Conservation (phyloP, 1,140 invertebrate species). For the Drosophila nannoptera region DNA sequence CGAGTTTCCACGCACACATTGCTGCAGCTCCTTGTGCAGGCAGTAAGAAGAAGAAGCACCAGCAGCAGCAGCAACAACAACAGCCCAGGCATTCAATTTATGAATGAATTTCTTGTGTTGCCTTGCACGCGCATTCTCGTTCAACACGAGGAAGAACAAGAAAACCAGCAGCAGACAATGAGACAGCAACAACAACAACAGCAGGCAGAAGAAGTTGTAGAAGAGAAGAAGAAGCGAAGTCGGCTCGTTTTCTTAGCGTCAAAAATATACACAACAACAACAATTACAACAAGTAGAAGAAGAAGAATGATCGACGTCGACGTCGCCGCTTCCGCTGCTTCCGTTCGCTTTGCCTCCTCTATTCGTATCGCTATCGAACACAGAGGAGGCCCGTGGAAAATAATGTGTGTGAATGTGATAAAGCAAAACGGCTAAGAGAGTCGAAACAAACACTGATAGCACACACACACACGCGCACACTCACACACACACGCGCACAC, state of each 20-base stretch:
- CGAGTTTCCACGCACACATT: conserved; percentile 55
- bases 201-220: conserved; percentile 15
- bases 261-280: conserved; percentile 43
- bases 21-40: conserved; percentile 24
- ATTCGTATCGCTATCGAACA: conserved; percentile 50
- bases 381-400: conserved; percentile 25
- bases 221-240: conserved; percentile 21
- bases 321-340: conserved; percentile 75
- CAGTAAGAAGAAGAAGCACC: too few relatives aligned
- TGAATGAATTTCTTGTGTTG: conserved; percentile 79
- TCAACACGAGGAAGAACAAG: conserved; percentile 29
- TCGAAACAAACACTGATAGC: conserved; percentile 4
- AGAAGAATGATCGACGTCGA: conserved; percentile 47
- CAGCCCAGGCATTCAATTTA: conserved; percentile 64
- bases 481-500: too few relatives aligned
- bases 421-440: conserved; percentile 25
- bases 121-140: conserved; percentile 68
- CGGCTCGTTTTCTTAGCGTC: conserved; percentile 52
- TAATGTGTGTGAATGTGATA: conserved; percentile 42
- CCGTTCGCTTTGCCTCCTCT: conserved; percentile 56
- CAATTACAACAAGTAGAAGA: conserved; percentile 25
- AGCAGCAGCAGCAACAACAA: conserved; percentile 17
- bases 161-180: conserved; percentile 59
- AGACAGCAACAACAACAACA: conserved; percentile 38
- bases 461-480: too few relatives aligned